These are phyloP conservation scores for Solea senegalensis DNA, from an alignment of 2,113 vertebrate species.

Conservation along the genomic window DNA sequence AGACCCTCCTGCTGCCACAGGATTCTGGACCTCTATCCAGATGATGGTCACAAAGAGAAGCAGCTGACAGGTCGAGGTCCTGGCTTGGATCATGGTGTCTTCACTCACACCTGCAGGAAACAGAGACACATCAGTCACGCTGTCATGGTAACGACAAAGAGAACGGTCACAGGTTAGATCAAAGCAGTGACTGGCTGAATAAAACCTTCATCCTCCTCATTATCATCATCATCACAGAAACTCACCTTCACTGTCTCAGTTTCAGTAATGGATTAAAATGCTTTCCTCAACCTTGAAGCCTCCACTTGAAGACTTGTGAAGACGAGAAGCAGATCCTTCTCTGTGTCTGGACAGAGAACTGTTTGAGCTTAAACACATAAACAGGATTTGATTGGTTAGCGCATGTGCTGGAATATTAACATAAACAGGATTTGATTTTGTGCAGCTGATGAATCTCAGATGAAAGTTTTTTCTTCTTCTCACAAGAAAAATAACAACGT, in stretches of 20 bases:
- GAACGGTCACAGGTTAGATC: too few relatives aligned
- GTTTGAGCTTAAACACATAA: too few relatives aligned
- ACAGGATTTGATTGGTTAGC: too few relatives aligned
- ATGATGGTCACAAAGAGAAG: conserved; percentile 77
- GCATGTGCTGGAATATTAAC: too few relatives aligned
- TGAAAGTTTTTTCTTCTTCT: too few relatives aligned
- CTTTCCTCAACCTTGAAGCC: background rate
- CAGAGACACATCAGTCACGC: conserved; percentile 1
- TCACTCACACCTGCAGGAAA: conserved; percentile 67
- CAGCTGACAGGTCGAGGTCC: conserved; percentile 60
- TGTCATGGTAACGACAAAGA: background rate
- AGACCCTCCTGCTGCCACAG: conserved; percentile 47
- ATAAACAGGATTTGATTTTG: too few relatives aligned
- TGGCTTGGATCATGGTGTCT: conserved; percentile 78
- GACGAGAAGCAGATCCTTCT: conserved; percentile 17
- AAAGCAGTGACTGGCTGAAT: too few relatives aligned
- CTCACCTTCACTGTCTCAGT: conserved; percentile 13
- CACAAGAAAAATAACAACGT: too few relatives aligned
- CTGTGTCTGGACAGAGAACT: too few relatives aligned
- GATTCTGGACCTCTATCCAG: conserved; percentile 57
- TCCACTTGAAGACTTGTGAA: background rate
- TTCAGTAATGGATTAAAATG: background rate
- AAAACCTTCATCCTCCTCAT: too few relatives aligned
- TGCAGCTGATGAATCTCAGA: too few relatives aligned
- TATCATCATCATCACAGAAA: background rate